Percentiles rank a stretch among this genome's conserved stretches.
phyloP scores from a whole-genome alignment of 2,797 vertebrate species.

The Melanogrammus aeglefinus region DNA sequence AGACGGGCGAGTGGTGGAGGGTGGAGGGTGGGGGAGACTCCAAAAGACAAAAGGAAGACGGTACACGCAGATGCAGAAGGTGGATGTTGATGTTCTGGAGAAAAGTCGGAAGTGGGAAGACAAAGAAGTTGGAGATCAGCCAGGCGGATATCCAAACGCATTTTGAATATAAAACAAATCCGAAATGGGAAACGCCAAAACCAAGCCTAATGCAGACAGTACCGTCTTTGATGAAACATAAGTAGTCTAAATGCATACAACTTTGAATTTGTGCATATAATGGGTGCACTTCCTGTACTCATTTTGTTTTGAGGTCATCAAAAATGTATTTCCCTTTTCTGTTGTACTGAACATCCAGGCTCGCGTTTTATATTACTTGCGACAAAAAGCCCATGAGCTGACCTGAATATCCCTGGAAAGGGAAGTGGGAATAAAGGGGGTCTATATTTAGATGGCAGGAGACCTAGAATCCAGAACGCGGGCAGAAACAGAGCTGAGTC shows the following conservation, averaged over 20 bases:
- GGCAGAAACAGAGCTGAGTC: no score
- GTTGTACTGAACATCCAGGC: not conserved
- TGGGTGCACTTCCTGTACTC: not conserved
- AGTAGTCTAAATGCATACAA: not conserved
- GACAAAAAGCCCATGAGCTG: not conserved
- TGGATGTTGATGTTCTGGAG: not conserved
- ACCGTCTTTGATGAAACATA: not conserved
- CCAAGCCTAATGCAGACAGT: no score
- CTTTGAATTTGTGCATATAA: not conserved
- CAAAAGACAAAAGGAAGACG: not conserved
- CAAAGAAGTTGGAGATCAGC: not conserved
- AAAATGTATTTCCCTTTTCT: not conserved
- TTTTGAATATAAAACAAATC: not conserved
- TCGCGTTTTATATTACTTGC: not conserved
- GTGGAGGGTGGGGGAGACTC: not conserved
- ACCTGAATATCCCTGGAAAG: constrained; percentile 27
- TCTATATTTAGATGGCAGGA: not conserved
- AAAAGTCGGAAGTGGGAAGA: not conserved
- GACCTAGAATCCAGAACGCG: not conserved
- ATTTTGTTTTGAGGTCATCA: no score
- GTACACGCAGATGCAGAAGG: not conserved
- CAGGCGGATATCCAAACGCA: not conserved
- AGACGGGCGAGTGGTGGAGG: not conserved
- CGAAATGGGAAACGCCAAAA: not conserved
- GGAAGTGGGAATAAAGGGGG: constrained; percentile 18